A percentile compares a stretch with the other conserved stretches of the same genome.
Evolutionary conservation across 2,888 invertebrate species (phyloP).

Genomic region (Ephialtes manifestator): DNA sequence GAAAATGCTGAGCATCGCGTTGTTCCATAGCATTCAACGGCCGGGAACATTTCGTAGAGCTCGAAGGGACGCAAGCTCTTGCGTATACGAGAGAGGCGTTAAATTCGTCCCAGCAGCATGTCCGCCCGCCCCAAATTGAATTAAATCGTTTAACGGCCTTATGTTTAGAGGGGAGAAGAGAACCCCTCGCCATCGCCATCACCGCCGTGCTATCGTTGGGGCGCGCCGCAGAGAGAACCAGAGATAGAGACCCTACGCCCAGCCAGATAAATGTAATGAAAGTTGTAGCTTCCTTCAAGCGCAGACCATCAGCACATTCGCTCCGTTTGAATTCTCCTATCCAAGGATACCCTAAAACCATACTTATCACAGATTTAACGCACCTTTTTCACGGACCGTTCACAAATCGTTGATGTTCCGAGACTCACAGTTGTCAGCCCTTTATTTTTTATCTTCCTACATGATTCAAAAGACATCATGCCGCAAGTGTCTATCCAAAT

Average conservation of each 20-base stretch:
- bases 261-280: conserved; percentile 83
- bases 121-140: conserved; percentile 79
- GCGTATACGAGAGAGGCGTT: conserved; percentile 76
- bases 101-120: conserved; percentile 79
- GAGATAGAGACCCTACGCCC: conserved; percentile 71
- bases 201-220: conserved; percentile 60
- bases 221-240: conserved; percentile 74
- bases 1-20: conserved; percentile 58
- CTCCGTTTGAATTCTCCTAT: conserved; percentile 74
- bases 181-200: conserved; percentile 68
- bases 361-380: conserved; percentile 60
- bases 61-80: conserved; percentile 57
- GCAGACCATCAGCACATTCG: conserved; percentile 75
- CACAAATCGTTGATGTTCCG: too few relatives aligned
- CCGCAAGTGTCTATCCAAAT: too few relatives aligned
- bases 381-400: conserved; percentile 58
- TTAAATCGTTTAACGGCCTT: conserved; percentile 85
- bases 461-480: too few relatives aligned
- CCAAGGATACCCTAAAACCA: conserved; percentile 66
- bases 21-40: conserved; percentile 26
- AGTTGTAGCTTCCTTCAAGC: conserved; percentile 80
- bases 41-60: background rate
- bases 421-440: background rate
- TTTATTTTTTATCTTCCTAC: too few relatives aligned
- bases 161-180: conserved; percentile 78